Conservation (phyloP, 1,140 invertebrate genomes). For the Pemphigus obesinymphae region DNA sequence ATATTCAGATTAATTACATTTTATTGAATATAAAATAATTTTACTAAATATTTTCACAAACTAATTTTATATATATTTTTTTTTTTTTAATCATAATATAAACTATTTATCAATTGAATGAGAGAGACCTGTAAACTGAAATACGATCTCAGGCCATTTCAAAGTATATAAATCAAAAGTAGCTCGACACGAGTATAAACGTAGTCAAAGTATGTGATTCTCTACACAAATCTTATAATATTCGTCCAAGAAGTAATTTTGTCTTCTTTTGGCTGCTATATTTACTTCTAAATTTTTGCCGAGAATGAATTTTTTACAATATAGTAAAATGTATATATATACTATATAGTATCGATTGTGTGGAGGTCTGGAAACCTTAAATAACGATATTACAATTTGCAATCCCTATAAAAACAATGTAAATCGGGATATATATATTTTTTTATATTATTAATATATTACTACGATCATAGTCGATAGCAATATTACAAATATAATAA, state of each 20-base stretch:
- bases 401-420: slow-evolving; percentile 9
- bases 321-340: background rate
- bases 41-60: too few relatives aligned
- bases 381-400: too few relatives aligned
- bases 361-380: background rate
- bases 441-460: background rate
- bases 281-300: slow-evolving; percentile 2
- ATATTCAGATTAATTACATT: slow-evolving; percentile 17
- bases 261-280: slow-evolving; percentile 2
- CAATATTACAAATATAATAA: too few relatives aligned
- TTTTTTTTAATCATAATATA: background rate
- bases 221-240: too few relatives aligned
- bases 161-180: background rate
- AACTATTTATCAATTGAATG: background rate
- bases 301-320: background rate
- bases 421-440: slow-evolving; percentile 22
- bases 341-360: slow-evolving; percentile 1
- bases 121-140: background rate
- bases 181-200: background rate
- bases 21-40: too few relatives aligned
- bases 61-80: background rate
- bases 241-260: slow-evolving; percentile 4
- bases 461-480: too few relatives aligned
- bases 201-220: background rate
- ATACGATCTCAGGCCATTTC: background rate